phyloP scores from a whole-genome alignment of 2,797 vertebrate genomes.

The Tapirus indicus region DNA sequence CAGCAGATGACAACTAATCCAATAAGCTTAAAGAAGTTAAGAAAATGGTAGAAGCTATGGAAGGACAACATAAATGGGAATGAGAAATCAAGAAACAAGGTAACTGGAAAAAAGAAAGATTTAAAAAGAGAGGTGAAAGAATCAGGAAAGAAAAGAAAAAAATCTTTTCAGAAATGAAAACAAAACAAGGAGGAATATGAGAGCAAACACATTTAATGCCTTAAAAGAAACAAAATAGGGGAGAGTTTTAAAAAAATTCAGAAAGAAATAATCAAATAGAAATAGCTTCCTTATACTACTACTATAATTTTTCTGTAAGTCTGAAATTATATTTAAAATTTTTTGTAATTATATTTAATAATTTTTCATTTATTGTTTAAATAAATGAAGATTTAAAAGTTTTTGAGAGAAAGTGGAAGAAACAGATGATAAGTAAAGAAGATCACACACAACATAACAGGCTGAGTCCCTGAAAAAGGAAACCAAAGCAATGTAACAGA shows the following conservation, averaged over 20 bases:
- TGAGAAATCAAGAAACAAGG: background rate
- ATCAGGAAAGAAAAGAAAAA: background rate
- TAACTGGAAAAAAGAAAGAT: background rate
- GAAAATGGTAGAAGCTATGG: background rate
- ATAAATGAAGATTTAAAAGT: background rate
- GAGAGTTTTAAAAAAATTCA: background rate
- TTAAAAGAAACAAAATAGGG: background rate
- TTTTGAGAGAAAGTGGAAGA: background rate
- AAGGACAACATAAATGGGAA: background rate
- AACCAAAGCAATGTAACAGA: background rate
- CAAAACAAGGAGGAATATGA: background rate
- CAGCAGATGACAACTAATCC: background rate
- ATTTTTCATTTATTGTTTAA: background rate
- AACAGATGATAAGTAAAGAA: background rate
- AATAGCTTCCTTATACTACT: background rate
- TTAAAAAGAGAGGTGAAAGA: background rate
- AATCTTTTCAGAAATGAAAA: slow-evolving; percentile 45
- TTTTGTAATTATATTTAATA: background rate
- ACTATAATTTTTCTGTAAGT: background rate
- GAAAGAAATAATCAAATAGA: background rate
- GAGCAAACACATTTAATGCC: background rate
- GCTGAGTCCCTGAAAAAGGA: background rate
- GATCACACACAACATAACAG: background rate
- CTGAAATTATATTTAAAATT: background rate
- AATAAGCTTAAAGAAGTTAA: background rate